Percentiles rank a stretch among this genome's conserved stretches.
Evolutionary conservation across 2,113 vertebrate genomes (phyloP).

Genomic region (Hystrix brachyura): DNA sequence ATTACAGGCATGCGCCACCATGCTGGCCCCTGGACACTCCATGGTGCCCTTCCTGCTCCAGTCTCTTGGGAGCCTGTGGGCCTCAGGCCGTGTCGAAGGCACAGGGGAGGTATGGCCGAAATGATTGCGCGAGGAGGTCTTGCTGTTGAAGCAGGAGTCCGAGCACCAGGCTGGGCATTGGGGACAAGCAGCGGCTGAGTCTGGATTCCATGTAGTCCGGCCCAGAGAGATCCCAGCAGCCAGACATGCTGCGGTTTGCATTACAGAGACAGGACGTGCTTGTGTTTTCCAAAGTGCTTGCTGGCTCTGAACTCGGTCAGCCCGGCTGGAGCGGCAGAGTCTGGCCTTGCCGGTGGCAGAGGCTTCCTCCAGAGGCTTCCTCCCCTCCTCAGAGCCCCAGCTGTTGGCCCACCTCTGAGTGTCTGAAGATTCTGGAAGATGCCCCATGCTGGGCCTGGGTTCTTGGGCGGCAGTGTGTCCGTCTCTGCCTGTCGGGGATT

Average conservation of each 20-base stretch:
- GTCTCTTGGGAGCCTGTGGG: not conserved
- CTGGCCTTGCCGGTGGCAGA: not conserved
- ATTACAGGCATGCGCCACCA: not conserved
- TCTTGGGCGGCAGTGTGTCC: not conserved
- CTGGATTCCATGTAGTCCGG: not conserved
- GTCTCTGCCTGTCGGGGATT: not conserved
- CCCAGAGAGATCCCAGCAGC: not conserved
- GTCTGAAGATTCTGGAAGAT: not conserved
- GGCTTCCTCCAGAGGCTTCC: too few relatives aligned
- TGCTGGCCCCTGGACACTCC: rapidly evolving
- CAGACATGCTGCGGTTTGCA: not conserved
- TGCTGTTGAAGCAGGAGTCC: not conserved
- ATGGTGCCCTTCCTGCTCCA: not conserved
- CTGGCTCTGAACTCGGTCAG: not conserved
- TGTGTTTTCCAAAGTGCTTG: not conserved
- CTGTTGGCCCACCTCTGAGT: not conserved
- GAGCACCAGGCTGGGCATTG: not conserved
- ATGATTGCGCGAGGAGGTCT: not conserved
- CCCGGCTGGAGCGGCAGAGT: not conserved
- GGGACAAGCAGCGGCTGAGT: not conserved
- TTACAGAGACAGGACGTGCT: not conserved
- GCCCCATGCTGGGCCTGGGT: not conserved
- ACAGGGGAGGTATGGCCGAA: not conserved
- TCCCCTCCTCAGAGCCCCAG: not conserved
- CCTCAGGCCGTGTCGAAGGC: not conserved